A percentile compares a stretch with the other conserved stretches of the same genome.
Evolutionary conservation across 2,113 vertebrate species (phyloP).

Genomic region (Nipponia nippon): DNA sequence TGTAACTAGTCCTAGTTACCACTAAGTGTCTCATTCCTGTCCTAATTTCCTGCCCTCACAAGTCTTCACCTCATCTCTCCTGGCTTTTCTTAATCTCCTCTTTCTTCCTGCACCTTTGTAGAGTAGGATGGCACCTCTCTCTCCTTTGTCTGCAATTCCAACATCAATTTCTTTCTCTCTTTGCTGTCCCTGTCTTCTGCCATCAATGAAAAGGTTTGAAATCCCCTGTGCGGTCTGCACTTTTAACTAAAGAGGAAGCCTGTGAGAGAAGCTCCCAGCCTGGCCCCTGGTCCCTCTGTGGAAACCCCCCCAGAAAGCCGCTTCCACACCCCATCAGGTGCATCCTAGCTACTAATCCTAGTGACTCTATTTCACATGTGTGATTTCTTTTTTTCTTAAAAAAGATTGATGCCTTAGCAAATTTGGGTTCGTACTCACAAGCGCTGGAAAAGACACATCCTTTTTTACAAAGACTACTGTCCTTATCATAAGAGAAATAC

Average conservation of each 20-base stretch:
- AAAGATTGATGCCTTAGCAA: neutral
- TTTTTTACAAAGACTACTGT: neutral
- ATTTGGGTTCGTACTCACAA: neutral
- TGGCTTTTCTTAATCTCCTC: neutral
- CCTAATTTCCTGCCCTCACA: neutral
- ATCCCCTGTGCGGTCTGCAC: neutral
- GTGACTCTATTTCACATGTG: neutral
- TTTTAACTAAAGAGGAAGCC: neutral
- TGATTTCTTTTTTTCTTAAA: too few species aligned
- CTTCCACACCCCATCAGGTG: neutral
- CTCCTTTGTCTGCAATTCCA: neutral
- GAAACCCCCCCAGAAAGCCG: neutral
- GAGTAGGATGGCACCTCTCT: neutral
- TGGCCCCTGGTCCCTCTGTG: neutral
- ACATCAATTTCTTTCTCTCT: neutral
- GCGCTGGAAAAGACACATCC: neutral
- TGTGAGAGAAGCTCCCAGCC: neutral
- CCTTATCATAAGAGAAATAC: neutral
- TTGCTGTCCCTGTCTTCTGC: neutral
- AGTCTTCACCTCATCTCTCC: neutral
- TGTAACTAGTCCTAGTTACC: neutral
- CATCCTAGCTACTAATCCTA: neutral
- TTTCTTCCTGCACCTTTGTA: neutral
- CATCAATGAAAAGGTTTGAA: neutral
- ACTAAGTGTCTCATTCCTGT: neutral